phyloP scores from a whole-genome alignment of 2,888 invertebrate species.

The Himalopsyche japonica region DNA sequence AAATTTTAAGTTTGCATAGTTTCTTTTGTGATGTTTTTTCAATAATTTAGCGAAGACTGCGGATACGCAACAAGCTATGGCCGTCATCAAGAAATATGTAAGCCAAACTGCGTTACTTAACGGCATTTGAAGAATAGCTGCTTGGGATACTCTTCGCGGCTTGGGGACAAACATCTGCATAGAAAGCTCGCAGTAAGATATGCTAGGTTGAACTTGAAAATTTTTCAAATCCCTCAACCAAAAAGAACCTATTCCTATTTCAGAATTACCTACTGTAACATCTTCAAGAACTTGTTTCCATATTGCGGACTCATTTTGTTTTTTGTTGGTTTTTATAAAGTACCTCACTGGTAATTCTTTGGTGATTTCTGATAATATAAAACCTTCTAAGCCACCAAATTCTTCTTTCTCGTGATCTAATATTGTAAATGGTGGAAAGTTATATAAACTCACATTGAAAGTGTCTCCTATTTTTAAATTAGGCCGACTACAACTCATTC shows the following conservation, averaged over 20 bases:
- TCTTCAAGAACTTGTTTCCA: slow-evolving; percentile 6
- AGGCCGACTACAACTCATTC: not conserved
- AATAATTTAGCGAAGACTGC: slow-evolving; percentile 8
- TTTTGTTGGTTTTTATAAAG: not conserved
- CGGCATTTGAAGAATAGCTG: slow-evolving; percentile 9
- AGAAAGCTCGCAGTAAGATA: not conserved
- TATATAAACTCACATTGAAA: not conserved
- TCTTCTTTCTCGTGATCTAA: not conserved
- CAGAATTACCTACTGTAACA: not conserved
- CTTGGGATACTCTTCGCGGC: slow-evolving; percentile 5
- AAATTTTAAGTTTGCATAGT: not conserved
- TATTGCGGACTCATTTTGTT: no score
- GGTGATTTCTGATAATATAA: slow-evolving; percentile 6
- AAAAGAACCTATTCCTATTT: slow-evolving; percentile 4
- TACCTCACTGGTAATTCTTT: slow-evolving; percentile 1
- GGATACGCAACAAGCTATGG: not conserved
- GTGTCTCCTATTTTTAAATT: not conserved
- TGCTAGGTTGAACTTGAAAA: no score
- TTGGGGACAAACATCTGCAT: slow-evolving; percentile 11
- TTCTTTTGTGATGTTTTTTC: not conserved
- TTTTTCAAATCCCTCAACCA: no score
- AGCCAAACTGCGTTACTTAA: slow-evolving; percentile 4
- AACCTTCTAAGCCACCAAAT: slow-evolving; percentile 1
- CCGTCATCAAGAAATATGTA: slow-evolving; percentile 7
- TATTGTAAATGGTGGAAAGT: slow-evolving; percentile 10